These are phyloP conservation scores for Tauraco hartlaubi DNA, from an alignment of 2,797 vertebrate genomes.

Conservation along the genomic window DNA sequence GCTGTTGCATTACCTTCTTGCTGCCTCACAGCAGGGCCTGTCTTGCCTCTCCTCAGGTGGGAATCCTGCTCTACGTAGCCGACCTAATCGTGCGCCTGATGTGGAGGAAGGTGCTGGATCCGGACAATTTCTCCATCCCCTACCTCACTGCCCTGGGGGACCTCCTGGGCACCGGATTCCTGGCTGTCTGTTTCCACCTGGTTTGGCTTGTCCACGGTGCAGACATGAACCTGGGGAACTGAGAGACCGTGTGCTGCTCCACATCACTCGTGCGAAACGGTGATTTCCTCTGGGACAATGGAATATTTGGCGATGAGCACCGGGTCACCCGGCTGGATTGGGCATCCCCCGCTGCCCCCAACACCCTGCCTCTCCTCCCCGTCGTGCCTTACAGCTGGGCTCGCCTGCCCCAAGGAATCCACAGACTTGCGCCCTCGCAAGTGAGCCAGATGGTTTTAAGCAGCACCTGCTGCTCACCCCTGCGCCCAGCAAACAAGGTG, in stretches of 20 bases:
- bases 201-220: slow-evolving; percentile 78
- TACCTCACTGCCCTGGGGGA: slow-evolving; percentile 97
- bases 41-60: slow-evolving; percentile 81
- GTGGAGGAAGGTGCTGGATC: slow-evolving; percentile 92
- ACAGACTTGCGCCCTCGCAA: background rate
- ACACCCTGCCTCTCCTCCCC: background rate
- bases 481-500: background rate
- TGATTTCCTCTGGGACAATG: background rate
- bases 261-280: accelerated
- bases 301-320: background rate
- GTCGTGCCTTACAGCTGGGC: slow-evolving; percentile 38
- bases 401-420: accelerated
- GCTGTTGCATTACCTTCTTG: no score
- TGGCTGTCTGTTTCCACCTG: slow-evolving; percentile 88
- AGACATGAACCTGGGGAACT: slow-evolving; percentile 62
- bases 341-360: background rate
- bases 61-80: slow-evolving; percentile 90
- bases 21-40: background rate
- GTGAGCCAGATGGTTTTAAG: background rate
- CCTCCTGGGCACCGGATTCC: slow-evolving; percentile 92
- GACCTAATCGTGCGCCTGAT: slow-evolving; percentile 91
- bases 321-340: background rate
- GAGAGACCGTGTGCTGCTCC: background rate
- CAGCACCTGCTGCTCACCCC: accelerated
- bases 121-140: slow-evolving; percentile 96